These are phyloP conservation scores for Arion vulgaris DNA, from an alignment of 1,140 invertebrate species.

Conservation along the genomic window DNA sequence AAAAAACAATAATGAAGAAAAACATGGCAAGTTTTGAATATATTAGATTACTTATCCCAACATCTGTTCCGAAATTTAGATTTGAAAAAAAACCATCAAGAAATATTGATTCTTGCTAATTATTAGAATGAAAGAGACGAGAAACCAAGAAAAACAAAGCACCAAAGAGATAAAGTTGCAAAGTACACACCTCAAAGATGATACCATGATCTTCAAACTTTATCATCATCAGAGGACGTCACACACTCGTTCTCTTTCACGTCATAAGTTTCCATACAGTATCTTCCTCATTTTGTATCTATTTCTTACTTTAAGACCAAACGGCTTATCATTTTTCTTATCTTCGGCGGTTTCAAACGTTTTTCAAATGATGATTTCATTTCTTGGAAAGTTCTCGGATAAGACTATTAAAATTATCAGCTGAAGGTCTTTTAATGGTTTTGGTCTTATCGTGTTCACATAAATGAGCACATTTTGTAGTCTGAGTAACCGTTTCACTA, in stretches of 20 bases:
- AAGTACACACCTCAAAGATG: too few species aligned
- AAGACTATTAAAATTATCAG: neutral
- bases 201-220: neutral
- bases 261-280: neutral
- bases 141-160: neutral
- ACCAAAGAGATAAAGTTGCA: neutral
- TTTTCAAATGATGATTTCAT: constrained; percentile 3
- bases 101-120: neutral
- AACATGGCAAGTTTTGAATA: too few species aligned
- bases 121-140: neutral
- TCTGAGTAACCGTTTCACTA: neutral
- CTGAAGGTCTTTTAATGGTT: neutral
- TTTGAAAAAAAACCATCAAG: neutral
- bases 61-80: neutral
- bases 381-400: neutral
- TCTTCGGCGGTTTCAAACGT: neutral
- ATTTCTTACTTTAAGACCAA: neutral
- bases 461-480: neutral
- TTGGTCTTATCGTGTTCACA: neutral
- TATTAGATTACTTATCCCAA: too few species aligned
- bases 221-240: constrained; percentile 32
- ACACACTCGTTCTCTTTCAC: constrained; percentile 34
- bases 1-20: too few species aligned
- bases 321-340: neutral
- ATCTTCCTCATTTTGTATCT: neutral